Base-by-base conservation (phyloP, 2,797 vertebrate genomes). In the Lindbergichthys nudifrons region DNA sequence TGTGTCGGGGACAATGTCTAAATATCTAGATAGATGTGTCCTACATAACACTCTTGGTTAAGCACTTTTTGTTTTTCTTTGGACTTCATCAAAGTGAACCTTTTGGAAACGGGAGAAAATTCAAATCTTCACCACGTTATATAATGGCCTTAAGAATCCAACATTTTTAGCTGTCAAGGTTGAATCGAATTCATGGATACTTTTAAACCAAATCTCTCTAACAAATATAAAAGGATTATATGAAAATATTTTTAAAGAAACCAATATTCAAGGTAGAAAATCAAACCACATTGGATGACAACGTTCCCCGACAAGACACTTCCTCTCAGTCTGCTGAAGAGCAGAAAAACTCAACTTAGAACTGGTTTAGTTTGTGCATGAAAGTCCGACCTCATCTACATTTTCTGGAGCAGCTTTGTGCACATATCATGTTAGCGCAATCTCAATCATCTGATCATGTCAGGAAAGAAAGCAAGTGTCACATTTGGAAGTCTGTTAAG, bases 11-110 rank as follows among this genome's bases (percentile, higher is more conserved):
- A 72, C 75, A 81, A 65, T 41, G 53, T 80, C 85, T 87, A 89
- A 75, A 83, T 64, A 75, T 53, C 86, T 88, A 81, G 46, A 80
- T 70, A 86, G 9, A 85, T 58, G 61, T 69, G 47, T 65, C 88
- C 83, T 87, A 91, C 81, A 79, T 81, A 75, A 87, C 60, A 74
- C 50, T 75, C 79, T 83, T 72, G 63, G 75, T 89, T 80, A 83
- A 81, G 60, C 65, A 75, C 52, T 26, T 46, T 36, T 21, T 41
- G 43, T 86, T 70, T 86, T 70, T 90, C 85, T 88, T 92, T 88
- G 89, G 90, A 83, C 70, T 81, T 82, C 46, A 75, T 79, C 45
- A 79, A 75, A 72, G 30, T 47, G 5, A 63, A 72, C 5, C 8
- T 39, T 81, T 46, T 11, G n/a, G 21, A 43, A 69, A 80, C 1